Base-by-base conservation (phyloP, 1,140 invertebrate species). In the Tetraneura akinire region DNA sequence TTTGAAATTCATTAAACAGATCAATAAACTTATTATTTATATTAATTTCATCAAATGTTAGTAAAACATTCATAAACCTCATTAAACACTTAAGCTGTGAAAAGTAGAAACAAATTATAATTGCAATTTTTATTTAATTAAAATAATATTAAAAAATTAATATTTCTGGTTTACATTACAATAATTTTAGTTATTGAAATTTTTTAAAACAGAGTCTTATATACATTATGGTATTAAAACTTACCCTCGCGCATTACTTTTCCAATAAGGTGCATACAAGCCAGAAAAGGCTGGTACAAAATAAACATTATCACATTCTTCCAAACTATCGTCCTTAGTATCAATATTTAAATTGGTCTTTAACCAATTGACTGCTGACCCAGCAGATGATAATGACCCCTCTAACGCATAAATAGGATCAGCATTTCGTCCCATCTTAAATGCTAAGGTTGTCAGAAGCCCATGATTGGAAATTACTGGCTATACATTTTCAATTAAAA, bases 261-360 rank as follows among this genome's bases (percentile, higher is more conserved):
- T 90, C 96, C 96, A 98, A 85, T 97, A 93, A 0, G 97, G 97
- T 80, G 97, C 94, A 86, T 96, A 98, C 0, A 99, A 87, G 0
- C 97, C 97, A 82, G 92, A 92, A 86, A 98, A 98, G 64, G 93
- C 94, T 9, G 96, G 96, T 21, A 98, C 96, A 87, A 98, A 98
- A 85, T 94, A 96, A 82, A 97, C 90, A 81, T 88, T 88, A 55
- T 88, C 86, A 93, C 92, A 60, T 85, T 86, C 83, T 84, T 92
- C 90, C 83, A 91, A 86, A 82, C 92, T 87, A 81, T 85, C 82
- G 8, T 88, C 86, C 47, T 86, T 84, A 26, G 86, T 82, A 23
- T 91, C 88, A 9, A 92, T 84, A n/a, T 87, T 87, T 3, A 92
- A 83, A 84, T 91, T 91, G 83, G 92, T 89, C 82, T 88, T 83